Conservation (phyloP, 1,140 invertebrate species). For the Lamellibrachia luymesi region DNA sequence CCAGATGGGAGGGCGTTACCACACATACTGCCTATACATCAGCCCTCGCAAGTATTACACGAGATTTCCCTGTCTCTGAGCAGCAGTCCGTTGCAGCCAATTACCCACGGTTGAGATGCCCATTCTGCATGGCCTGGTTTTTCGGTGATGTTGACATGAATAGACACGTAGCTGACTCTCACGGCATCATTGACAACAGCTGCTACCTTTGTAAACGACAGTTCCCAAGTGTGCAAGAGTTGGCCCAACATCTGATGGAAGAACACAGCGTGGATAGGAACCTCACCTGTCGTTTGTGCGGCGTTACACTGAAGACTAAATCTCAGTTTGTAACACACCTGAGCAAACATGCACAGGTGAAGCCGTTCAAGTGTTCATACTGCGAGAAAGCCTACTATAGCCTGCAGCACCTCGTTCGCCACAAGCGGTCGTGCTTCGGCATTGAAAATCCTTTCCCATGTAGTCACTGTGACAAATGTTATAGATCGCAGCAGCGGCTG, state of each 20-base stretch:
- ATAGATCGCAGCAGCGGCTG: conserved; percentile 7
- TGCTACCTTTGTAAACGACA: background rate
- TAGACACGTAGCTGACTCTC: background rate
- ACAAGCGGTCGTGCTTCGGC: background rate
- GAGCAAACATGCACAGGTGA: background rate
- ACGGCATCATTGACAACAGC: background rate
- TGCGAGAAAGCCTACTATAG: background rate
- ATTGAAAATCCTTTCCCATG: background rate
- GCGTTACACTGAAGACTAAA: background rate
- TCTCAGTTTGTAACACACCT: background rate
- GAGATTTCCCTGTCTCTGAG: background rate
- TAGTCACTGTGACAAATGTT: conserved; percentile 3
- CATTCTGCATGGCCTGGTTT: background rate
- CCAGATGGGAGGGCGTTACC: background rate
- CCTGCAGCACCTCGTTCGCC: background rate
- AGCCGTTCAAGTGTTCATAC: background rate
- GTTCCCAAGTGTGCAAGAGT: background rate
- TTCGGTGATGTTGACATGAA: background rate
- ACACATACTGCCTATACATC: background rate
- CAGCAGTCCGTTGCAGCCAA: background rate
- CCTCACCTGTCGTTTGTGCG: background rate
- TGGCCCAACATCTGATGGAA: background rate
- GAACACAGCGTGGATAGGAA: background rate
- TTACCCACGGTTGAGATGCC: background rate
- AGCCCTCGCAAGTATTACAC: background rate